These are phyloP conservation scores for Hirudinaria manillensis DNA, from an alignment of 2,888 invertebrate genomes.

Conservation along the genomic window DNA sequence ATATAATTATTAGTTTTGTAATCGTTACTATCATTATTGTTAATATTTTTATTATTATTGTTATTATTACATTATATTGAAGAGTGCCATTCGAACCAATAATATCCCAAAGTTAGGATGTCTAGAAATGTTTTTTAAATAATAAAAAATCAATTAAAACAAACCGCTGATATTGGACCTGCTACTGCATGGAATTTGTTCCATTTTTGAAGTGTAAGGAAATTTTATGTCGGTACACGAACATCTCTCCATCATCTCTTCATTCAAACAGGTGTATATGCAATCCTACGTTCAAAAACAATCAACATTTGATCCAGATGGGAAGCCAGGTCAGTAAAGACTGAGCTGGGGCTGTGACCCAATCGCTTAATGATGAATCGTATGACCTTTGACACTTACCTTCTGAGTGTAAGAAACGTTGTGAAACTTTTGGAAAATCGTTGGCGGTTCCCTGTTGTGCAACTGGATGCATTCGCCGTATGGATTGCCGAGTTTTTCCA, in stretches of 20 bases:
- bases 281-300: neutral
- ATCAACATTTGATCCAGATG: neutral
- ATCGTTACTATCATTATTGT: too few species aligned
- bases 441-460: neutral
- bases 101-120: too few species aligned
- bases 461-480: neutral
- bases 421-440: neutral
- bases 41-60: too few species aligned
- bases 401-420: constrained; percentile 4
- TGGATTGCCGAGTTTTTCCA: neutral
- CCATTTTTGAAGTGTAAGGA: neutral
- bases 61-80: too few species aligned
- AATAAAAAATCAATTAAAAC: too few species aligned
- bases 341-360: neutral
- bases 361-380: neutral
- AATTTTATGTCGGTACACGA: neutral
- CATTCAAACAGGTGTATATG: neutral
- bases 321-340: neutral
- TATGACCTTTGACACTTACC: neutral
- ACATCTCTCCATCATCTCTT: neutral
- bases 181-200: neutral
- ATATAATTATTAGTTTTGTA: too few species aligned
- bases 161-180: too few species aligned
- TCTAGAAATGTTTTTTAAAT: too few species aligned
- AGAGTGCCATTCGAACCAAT: too few species aligned